Percentiles rank a stretch among this genome's conserved stretches.
Evolutionary conservation across 2,888 invertebrate genomes (phyloP).

Genomic region (Schizaphis graminum): DNA sequence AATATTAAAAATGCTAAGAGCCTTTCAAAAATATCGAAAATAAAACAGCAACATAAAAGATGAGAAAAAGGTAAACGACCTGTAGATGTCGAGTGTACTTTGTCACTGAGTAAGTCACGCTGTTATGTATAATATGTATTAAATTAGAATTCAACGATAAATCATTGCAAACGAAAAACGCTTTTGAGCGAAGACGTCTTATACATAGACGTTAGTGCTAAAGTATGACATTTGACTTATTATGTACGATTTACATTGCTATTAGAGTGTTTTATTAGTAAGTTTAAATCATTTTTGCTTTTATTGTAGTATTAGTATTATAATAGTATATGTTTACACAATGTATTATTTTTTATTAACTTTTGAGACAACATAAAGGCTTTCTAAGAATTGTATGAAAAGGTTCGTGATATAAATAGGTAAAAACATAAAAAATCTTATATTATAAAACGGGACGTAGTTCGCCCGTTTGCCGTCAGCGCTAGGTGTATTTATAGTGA

Average conservation of each 20-base stretch:
- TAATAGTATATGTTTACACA: too few species aligned
- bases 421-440: too few species aligned
- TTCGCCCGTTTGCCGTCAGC: too few species aligned
- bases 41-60: too few species aligned
- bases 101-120: neutral
- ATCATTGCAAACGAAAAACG: neutral
- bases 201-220: too few species aligned
- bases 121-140: neutral
- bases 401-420: too few species aligned
- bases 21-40: neutral
- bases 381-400: too few species aligned
- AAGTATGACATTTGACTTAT: neutral
- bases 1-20: neutral
- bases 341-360: too few species aligned
- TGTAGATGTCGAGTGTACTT: neutral
- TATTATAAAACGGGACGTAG: too few species aligned
- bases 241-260: neutral
- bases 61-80: neutral
- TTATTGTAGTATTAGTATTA: too few species aligned
- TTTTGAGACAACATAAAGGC: too few species aligned
- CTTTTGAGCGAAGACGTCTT: neutral
- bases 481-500: too few species aligned
- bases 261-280: neutral
- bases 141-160: neutral
- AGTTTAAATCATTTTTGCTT: neutral